Percentiles rank a stretch among this genome's conserved stretches.
Evolutionary conservation across 1,140 invertebrate species (phyloP).

Genomic region (Potamilus streckersoni): DNA sequence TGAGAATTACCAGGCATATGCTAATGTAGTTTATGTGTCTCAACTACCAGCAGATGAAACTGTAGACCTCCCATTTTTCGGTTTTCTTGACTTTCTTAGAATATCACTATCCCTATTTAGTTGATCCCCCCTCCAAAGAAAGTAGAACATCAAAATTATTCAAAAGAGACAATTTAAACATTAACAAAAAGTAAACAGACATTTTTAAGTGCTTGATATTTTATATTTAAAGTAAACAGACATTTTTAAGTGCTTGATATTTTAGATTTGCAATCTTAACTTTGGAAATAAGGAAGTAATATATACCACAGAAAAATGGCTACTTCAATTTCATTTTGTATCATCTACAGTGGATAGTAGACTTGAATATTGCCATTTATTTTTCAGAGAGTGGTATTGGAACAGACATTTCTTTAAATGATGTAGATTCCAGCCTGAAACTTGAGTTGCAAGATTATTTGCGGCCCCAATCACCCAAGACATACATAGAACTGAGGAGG

Average conservation of each 20-base stretch:
- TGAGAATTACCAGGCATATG: too few species aligned
- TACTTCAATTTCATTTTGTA: not conserved
- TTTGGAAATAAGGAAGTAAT: not conserved
- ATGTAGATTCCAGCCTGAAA: constrained; percentile 16
- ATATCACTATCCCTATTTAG: too few species aligned
- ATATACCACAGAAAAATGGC: not conserved
- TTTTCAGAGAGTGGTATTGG: constrained; percentile 33
- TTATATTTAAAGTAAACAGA: too few species aligned
- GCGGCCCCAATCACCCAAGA: constrained; percentile 16
- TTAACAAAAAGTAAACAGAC: too few species aligned
- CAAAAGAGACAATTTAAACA: too few species aligned
- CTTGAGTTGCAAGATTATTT: constrained; percentile 7
- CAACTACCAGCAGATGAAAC: too few species aligned
- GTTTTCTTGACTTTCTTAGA: too few species aligned
- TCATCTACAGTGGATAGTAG: not conserved
- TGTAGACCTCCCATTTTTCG: too few species aligned
- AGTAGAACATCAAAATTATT: too few species aligned
- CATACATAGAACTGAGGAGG: constrained; percentile 15
- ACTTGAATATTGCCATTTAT: not conserved
- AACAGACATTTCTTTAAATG: constrained; percentile 22
- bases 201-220: not conserved
- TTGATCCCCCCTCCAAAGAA: too few species aligned
- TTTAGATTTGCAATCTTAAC: not conserved
- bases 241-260: not conserved
- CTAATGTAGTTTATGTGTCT: too few species aligned